Percentiles rank a stretch among this genome's conserved stretches.
Conservation (phyloP, 2,113 vertebrate genomes). For the Craseonycteris thonglongyai region DNA sequence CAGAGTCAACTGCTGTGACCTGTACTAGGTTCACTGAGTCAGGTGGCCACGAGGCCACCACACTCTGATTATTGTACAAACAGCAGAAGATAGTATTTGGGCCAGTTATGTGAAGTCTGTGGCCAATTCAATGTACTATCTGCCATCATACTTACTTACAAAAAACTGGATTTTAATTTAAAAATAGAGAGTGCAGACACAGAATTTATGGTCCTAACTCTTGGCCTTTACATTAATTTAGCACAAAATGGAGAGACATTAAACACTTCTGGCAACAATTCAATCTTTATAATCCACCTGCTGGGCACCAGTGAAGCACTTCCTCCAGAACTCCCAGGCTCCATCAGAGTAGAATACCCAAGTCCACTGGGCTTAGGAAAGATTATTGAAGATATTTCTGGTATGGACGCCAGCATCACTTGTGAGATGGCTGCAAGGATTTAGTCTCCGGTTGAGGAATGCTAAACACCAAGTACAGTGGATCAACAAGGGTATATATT, state of each 20-base stretch:
- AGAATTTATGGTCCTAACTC: background rate
- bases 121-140: background rate
- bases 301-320: background rate
- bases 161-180: background rate
- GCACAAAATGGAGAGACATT: background rate
- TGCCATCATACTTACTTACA: background rate
- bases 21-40: background rate
- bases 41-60: background rate
- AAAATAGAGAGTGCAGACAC: background rate
- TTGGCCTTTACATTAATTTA: background rate
- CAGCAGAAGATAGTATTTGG: background rate
- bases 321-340: constrained; percentile 34
- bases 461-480: constrained; percentile 80
- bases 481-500: constrained; percentile 84
- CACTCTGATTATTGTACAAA: background rate
- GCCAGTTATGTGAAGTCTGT: background rate
- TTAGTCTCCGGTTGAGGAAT: constrained; percentile 83
- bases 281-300: constrained; percentile 56
- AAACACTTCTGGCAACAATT: background rate
- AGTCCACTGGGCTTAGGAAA: constrained; percentile 63
- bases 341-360: background rate
- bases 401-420: constrained; percentile 81
- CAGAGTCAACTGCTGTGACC: background rate
- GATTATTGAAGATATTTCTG: constrained; percentile 75
- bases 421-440: constrained; percentile 79